Conservation (phyloP, 2,888 invertebrate genomes). For the Minunthozetes semirufus region DNA sequence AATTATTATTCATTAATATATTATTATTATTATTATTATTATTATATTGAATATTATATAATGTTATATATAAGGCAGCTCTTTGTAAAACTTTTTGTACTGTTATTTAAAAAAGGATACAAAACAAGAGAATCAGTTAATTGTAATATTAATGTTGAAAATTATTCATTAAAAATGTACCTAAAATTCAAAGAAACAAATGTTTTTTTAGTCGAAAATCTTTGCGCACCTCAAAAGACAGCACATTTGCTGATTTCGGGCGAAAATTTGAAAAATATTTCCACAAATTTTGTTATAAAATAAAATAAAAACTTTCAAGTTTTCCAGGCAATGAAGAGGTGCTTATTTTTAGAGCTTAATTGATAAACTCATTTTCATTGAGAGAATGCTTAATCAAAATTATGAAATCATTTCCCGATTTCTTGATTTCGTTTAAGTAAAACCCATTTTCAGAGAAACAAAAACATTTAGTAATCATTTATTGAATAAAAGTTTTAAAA, state of each 20-base stretch:
- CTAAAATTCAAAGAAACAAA: background rate
- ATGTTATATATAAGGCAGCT: background rate
- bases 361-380: too few species aligned
- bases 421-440: too few species aligned
- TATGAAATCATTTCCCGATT: too few species aligned
- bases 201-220: too few species aligned
- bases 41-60: background rate
- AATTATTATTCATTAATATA: background rate
- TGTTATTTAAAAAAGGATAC: background rate
- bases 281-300: too few species aligned
- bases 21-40: background rate
- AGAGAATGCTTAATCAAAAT: too few species aligned
- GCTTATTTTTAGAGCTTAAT: conserved; percentile 2
- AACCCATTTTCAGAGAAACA: too few species aligned
- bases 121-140: background rate
- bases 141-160: background rate
- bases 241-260: too few species aligned
- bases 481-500: too few species aligned
- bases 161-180: background rate
- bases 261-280: too few species aligned
- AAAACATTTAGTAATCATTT: too few species aligned
- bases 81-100: conserved; percentile 10
- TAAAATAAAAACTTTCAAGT: background rate
- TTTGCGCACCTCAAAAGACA: too few species aligned
- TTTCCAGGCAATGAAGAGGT: background rate